Base-by-base conservation (phyloP, 2,888 invertebrate genomes). In the Lepidocyrtoides sp. region DNA sequence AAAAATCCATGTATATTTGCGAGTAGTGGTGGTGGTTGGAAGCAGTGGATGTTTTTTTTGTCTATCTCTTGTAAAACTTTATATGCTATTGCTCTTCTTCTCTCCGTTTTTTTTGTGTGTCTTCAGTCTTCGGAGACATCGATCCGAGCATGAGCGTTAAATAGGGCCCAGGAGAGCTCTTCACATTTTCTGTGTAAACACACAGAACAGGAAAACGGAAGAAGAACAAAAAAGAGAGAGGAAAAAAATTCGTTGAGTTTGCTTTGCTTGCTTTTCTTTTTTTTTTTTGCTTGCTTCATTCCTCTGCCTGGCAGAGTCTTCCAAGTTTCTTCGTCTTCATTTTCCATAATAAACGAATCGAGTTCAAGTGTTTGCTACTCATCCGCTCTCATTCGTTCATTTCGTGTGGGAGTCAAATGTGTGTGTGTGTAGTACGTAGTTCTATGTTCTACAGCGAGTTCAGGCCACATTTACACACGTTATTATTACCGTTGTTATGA, bases 111-210 rank as follows among this genome's bases (percentile, higher is more conserved):
- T 36, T 54, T 36, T 20, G 51, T 82, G 88, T 93, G 92, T 93
- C 93, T 93, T 91, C 92, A 87, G 92, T 93, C 93, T 93, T 91
- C 92, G 89, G 83, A 89, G 89, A 89, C 89, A 94, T 94, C 94
- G 94, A 94, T 93, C 94, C 93, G 93, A 93, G 94, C 94, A 94
- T 94, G 94, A 93, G 94, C 94, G 94, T 93, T 94, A 93, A 94
- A 93, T 92, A 83, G 83, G 89, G 89, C 89, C 89, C 89, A 63
- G 29, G 89, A 89, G 88, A 91, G 82, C 87, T 91, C 86, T 91
- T 81, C 85, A 87, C 86, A 77, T 51, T 57, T 66, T 85, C 63
- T 83, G 36, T 85, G 86, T 82, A 91, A 86, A 91, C 72, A 91
- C 20, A 89, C 5, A 41, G 79, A 85, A 63, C 48, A 87, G 44